Conservation (phyloP, 2,888 invertebrate species). For the Dinocampus coccinellae region DNA sequence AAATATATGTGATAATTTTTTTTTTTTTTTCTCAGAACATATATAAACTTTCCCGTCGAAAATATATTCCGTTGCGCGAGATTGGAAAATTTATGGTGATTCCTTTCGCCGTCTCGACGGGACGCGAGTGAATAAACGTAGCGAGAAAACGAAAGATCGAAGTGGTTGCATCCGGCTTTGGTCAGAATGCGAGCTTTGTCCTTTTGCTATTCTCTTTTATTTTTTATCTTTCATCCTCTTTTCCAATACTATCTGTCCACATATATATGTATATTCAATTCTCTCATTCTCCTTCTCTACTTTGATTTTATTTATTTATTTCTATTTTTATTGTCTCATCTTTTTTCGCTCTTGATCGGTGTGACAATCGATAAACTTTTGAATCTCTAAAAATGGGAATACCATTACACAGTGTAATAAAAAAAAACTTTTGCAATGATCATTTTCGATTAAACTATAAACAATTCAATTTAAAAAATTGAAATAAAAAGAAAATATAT, state of each 20-base stretch:
- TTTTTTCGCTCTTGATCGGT: neutral
- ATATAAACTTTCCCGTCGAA: neutral
- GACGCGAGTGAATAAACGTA: constrained; percentile 2
- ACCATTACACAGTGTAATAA: neutral
- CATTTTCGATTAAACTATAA: neutral
- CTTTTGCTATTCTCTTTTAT: neutral
- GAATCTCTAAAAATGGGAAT: neutral
- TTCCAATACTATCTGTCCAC: neutral
- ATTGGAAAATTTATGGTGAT: constrained; percentile 5
- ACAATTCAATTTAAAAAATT: neutral
- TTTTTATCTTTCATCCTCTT: neutral
- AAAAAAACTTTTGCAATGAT: neutral
- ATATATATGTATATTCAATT: neutral
- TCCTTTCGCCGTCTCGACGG: constrained; percentile 3
- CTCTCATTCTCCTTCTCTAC: neutral
- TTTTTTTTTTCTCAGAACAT: neutral
- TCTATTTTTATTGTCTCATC: neutral
- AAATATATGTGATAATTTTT: neutral
- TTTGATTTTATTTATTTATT: constrained; percentile 1
- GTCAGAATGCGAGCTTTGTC: neutral
- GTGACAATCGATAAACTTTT: neutral
- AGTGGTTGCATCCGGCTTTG: constrained; percentile 5
- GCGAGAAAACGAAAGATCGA: constrained; percentile 4
- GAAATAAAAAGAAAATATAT: neutral
- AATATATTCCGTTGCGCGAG: neutral